A percentile compares a stretch with the other conserved stretches of the same genome.
phyloP scores from a whole-genome alignment of 2,113 vertebrate genomes.

The Chaetops frenatus region DNA sequence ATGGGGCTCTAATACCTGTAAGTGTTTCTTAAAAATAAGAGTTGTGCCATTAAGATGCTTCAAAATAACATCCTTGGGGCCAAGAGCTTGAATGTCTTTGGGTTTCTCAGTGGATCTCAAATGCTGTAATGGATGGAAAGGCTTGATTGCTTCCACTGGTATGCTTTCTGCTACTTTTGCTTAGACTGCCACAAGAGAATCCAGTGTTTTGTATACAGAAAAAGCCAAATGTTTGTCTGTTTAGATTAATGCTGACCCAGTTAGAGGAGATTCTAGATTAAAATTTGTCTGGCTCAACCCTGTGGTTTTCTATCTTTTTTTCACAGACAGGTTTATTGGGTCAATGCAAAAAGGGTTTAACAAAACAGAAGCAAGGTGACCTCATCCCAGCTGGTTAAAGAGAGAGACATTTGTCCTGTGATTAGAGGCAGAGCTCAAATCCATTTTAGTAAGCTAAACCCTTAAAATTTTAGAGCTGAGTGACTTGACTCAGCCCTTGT shows the following conservation, averaged over 20 bases:
- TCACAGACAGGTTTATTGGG: background rate
- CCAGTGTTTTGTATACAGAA: background rate
- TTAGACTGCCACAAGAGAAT: background rate
- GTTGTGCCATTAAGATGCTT: background rate
- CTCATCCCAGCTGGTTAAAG: background rate
- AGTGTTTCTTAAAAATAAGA: background rate
- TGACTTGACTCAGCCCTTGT: background rate
- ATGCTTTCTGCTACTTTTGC: background rate
- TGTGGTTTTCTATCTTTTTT: background rate
- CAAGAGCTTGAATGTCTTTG: background rate
- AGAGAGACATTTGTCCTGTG: background rate
- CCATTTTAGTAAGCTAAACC: background rate
- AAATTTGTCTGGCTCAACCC: background rate
- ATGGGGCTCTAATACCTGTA: background rate
- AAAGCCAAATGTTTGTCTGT: background rate
- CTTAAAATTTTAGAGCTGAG: background rate
- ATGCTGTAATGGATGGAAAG: background rate
- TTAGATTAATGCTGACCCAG: background rate
- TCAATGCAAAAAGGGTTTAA: background rate
- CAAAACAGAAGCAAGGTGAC: constrained; percentile 35
- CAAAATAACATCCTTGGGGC: background rate
- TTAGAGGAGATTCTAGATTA: constrained; percentile 1
- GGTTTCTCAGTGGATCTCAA: background rate
- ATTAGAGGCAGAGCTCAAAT: constrained; percentile 11
- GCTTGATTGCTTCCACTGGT: background rate